Conservation (phyloP, 2,888 invertebrate species). For the Spicauda simplicius region DNA sequence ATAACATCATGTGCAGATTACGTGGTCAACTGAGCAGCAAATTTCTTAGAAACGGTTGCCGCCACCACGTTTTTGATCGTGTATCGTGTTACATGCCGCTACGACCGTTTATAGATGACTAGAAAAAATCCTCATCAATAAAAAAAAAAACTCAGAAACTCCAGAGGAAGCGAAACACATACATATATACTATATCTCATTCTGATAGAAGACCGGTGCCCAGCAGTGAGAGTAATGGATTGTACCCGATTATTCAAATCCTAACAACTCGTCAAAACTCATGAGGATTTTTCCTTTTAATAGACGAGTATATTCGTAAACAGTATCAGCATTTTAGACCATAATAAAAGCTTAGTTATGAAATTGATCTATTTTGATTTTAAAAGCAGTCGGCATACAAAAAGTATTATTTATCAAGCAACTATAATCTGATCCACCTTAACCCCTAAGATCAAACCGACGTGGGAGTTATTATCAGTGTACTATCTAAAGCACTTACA, state of each 20-base stretch:
- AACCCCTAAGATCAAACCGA: not conserved
- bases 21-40: conserved; percentile 23
- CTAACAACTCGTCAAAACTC: too few species aligned
- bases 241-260: too few species aligned
- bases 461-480: conserved; percentile 8
- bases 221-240: too few species aligned
- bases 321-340: too few species aligned
- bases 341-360: too few species aligned
- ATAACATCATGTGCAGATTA: conserved; percentile 17
- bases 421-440: not conserved
- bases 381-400: not conserved
- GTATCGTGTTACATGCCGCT: conserved; percentile 17
- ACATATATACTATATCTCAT: too few species aligned
- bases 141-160: too few species aligned
- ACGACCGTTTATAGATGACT: not conserved
- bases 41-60: conserved; percentile 21
- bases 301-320: too few species aligned
- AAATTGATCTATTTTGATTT: not conserved
- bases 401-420: not conserved
- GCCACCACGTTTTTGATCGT: conserved; percentile 5
- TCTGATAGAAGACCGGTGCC: too few species aligned
- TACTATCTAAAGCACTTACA: not conserved
- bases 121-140: not conserved
- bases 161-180: too few species aligned
- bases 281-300: too few species aligned